Evolutionary conservation across 1,140 invertebrate species (phyloP).

Genomic region (Dinothrombium tinctorium): DNA sequence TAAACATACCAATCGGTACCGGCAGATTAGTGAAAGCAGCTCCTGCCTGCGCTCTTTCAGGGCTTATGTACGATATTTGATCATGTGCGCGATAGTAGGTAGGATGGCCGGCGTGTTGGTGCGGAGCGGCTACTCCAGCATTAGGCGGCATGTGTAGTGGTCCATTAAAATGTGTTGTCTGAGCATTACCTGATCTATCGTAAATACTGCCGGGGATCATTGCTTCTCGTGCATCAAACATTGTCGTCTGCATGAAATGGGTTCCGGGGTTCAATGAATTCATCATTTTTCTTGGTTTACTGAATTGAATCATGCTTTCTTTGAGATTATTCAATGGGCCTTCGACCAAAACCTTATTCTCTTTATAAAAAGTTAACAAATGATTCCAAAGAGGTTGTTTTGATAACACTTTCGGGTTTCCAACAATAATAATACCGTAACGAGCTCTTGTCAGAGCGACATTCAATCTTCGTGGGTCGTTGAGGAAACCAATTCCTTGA

Average conservation of each 20-base stretch:
- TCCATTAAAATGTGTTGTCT: background rate
- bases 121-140: background rate
- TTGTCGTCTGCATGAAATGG: slow-evolving; percentile 86
- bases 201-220: slow-evolving; percentile 55
- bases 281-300: slow-evolving; percentile 68
- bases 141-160: background rate
- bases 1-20: slow-evolving; percentile 81
- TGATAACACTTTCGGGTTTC: slow-evolving; percentile 93
- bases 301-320: slow-evolving; percentile 86
- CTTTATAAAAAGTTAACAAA: slow-evolving; percentile 88
- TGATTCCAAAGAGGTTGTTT: slow-evolving; percentile 98
- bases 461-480: slow-evolving; percentile 88
- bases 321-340: slow-evolving; percentile 92
- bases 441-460: slow-evolving; percentile 92
- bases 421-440: slow-evolving; percentile 94
- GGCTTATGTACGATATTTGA: slow-evolving; percentile 75
- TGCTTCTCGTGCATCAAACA: slow-evolving; percentile 58
- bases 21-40: slow-evolving; percentile 28
- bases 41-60: slow-evolving; percentile 49
- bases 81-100: slow-evolving; percentile 40
- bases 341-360: slow-evolving; percentile 89
- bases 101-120: background rate
- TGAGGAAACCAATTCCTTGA: slow-evolving; percentile 80
- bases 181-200: slow-evolving; percentile 29
- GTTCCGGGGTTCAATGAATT: slow-evolving; percentile 83